phyloP scores from a whole-genome alignment of 2,888 invertebrate species.

The Drosophila picticornis region DNA sequence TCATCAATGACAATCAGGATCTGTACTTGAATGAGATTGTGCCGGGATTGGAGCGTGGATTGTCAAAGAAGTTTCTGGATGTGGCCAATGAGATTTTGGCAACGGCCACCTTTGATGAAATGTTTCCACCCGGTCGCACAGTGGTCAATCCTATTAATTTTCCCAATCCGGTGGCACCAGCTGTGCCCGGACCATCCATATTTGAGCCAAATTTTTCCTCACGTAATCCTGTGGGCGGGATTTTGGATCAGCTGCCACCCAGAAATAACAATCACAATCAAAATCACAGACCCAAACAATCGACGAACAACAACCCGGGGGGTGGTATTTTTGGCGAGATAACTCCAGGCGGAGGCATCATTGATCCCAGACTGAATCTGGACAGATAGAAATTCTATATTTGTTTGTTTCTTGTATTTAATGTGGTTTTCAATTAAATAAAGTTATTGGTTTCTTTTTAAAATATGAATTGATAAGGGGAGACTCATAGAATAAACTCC shows the following conservation, averaged over 20 bases:
- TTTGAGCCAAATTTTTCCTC: slow-evolving; percentile 51
- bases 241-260: slow-evolving; percentile 53
- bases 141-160: slow-evolving; percentile 61
- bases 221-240: slow-evolving; percentile 60
- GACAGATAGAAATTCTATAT: slow-evolving; percentile 27
- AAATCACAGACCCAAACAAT: slow-evolving; percentile 23
- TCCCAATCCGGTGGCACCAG: slow-evolving; percentile 31
- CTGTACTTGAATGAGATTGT: slow-evolving; percentile 84
- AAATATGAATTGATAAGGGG: too few species aligned
- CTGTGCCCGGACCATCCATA: slow-evolving; percentile 52
- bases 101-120: slow-evolving; percentile 84
- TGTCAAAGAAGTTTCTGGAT: slow-evolving; percentile 83
- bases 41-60: slow-evolving; percentile 84
- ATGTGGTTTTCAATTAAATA: slow-evolving; percentile 14
- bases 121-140: slow-evolving; percentile 83
- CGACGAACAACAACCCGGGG: slow-evolving; percentile 30
- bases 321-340: slow-evolving; percentile 46
- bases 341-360: slow-evolving; percentile 48
- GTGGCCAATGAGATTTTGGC: slow-evolving; percentile 84
- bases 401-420: slow-evolving; percentile 4
- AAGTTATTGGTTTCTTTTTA: slow-evolving; percentile 12
- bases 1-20: slow-evolving; percentile 84
- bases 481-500: not conserved
- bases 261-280: slow-evolving; percentile 34
- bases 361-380: slow-evolving; percentile 53